Evolutionary conservation across 2,888 invertebrate genomes (phyloP), one percentile per base, ranked within the genome.

Genomic region (Sarcophaga subvicina): DNA sequence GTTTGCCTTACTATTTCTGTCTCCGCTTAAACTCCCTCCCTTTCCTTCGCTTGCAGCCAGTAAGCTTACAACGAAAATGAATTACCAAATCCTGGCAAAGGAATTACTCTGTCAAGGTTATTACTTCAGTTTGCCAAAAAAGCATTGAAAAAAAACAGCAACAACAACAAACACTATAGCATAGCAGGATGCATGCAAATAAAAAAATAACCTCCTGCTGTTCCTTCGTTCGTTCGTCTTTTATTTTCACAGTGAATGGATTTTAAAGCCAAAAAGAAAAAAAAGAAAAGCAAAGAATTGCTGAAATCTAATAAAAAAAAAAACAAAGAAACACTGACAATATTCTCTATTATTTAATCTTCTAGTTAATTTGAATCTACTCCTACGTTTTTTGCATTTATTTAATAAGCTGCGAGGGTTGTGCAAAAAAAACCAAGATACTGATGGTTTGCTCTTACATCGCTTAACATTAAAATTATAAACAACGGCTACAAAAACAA

Each of bases 71-170:
- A 20, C 3, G 60, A 80, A 73, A 80, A 72, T 69, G 54, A 67
- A 69, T 47, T 75, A 67, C 60, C 62, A 37, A 69, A 69, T 85
- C 71, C 77, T 85, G 69, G 69, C 71, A 84, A 70, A 64, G 66
- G 27, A 69, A 59, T 85, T 76, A 25, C 22, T 77, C 59, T 77
- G 47, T 70, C 76, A 71, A 71, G 80, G 84, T 75, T 83, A 67
- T 78, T 66, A 78, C 77, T 72, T 62, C 10, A 78, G 64, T 60
- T 72, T 72, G 76, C 77, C 70, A 82, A 82, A 70, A 72, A 47
- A 25, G 17, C 1, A 59, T 37, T 37, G 17, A 75, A 37, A 37
- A 37, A 37, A 1, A 37, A 37, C 37, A 8, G 8, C 37, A 37
- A 37, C 37, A 37, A 37, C 37, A 37, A 37, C 37, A 37, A 37